Percentiles rank a stretch among this genome's conserved stretches.
Evolutionary conservation across 2,888 invertebrate genomes (phyloP).

Genomic region (Pegoplata infirma): DNA sequence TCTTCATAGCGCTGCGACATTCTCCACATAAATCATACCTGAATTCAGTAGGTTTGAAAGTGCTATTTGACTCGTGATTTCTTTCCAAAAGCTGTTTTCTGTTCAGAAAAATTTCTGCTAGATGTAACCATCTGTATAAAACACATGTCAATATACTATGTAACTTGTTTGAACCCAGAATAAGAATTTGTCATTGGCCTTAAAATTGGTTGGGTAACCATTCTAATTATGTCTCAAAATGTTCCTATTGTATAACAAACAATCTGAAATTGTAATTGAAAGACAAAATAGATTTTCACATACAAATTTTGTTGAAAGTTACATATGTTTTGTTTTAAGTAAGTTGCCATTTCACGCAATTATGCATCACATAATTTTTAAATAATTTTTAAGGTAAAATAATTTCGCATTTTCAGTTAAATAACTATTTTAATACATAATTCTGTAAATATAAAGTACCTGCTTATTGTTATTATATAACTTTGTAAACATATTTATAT

Average conservation of each 20-base stretch:
- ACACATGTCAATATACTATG: neutral
- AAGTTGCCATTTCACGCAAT: conserved; percentile 48
- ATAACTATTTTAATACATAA: conserved; percentile 7
- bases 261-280: neutral
- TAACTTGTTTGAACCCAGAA: neutral
- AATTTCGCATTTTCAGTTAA: neutral
- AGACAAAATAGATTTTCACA: neutral
- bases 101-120: too few species aligned
- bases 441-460: conserved; percentile 1
- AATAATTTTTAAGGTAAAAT: conserved; percentile 19
- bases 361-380: conserved; percentile 54
- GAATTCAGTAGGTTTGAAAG: too few species aligned
- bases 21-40: too few species aligned
- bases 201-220: conserved; percentile 1
- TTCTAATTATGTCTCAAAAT: conserved; percentile 9
- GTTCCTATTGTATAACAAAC: conserved; percentile 31
- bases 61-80: too few species aligned
- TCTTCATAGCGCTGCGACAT: too few species aligned
- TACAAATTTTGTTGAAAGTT: conserved; percentile 12
- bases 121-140: too few species aligned
- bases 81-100: too few species aligned
- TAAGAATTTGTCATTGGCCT: neutral
- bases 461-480: conserved; percentile 38
- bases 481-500: conserved; percentile 24
- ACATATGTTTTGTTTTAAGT: neutral